Percentiles rank a stretch among this genome's conserved stretches.
Conservation (phyloP, 2,888 invertebrate genomes). For the Eupeodes latifasciatus region DNA sequence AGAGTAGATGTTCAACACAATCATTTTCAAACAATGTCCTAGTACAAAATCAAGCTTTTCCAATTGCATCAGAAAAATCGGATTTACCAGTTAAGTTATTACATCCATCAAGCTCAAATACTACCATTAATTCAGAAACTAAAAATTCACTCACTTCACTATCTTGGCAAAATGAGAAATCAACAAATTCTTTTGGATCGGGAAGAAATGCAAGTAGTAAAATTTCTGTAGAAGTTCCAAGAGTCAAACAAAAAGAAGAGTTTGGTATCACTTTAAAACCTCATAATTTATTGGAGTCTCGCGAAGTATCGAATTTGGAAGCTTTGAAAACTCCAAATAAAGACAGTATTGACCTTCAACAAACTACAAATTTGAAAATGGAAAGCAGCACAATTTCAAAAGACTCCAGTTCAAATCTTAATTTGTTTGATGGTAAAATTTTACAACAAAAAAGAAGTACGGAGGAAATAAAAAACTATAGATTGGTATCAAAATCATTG, state of each 20-base stretch:
- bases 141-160: neutral
- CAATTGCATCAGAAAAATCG: neutral
- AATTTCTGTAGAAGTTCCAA: neutral
- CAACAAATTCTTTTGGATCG: neutral
- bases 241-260: neutral
- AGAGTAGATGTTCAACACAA: neutral
- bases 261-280: slow-evolving; percentile 1
- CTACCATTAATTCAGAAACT: neutral
- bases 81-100: neutral
- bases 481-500: neutral
- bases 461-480: neutral
- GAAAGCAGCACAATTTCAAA: neutral
- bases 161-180: neutral
- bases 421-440: no score
- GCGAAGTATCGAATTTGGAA: neutral
- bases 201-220: neutral
- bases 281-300: neutral
- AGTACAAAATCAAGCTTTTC: neutral
- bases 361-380: neutral
- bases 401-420: neutral
- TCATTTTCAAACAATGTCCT: neutral
- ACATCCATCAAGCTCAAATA: neutral
- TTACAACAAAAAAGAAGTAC: no score
- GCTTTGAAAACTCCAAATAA: neutral
- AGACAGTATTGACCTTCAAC: neutral